phyloP scores from a whole-genome alignment of 2,888 invertebrate species.

The Amphipoea oculea region DNA sequence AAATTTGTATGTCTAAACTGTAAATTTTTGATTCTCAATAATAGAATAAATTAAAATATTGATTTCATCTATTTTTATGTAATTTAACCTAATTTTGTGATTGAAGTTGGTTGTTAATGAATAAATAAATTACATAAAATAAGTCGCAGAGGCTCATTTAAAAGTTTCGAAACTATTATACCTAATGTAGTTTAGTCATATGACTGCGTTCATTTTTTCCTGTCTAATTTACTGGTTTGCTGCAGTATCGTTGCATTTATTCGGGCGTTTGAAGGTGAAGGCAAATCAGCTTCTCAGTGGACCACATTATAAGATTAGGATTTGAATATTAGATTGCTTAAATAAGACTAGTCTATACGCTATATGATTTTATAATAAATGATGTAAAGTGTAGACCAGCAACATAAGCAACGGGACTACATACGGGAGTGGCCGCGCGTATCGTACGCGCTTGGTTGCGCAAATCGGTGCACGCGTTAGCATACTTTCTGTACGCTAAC shows the following conservation, averaged over 20 bases:
- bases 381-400: slow-evolving; percentile 37
- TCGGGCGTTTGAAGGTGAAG: not conserved
- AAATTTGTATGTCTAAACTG: not conserved
- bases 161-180: not conserved
- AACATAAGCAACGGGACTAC: slow-evolving; percentile 78
- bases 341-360: slow-evolving; percentile 13
- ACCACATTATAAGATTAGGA: not conserved
- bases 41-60: not conserved
- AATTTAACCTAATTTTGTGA: not conserved
- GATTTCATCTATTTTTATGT: not conserved
- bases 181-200: not conserved
- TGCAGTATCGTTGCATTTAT: slow-evolving; percentile 16
- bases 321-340: slow-evolving; percentile 3
- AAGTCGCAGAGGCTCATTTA: not conserved
- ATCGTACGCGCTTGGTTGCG: slow-evolving; percentile 83
- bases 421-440: slow-evolving; percentile 80
- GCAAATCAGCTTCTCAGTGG: not conserved
- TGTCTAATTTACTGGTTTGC: slow-evolving; percentile 1
- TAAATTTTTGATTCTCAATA: not conserved
- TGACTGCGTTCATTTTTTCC: not conserved
- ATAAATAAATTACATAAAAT: too few species aligned
- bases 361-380: slow-evolving; percentile 22
- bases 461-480: slow-evolving; percentile 82
- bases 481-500: slow-evolving; percentile 86
- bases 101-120: not conserved